Conservation (phyloP, 2,888 invertebrate species). For the Smittia sp. region DNA sequence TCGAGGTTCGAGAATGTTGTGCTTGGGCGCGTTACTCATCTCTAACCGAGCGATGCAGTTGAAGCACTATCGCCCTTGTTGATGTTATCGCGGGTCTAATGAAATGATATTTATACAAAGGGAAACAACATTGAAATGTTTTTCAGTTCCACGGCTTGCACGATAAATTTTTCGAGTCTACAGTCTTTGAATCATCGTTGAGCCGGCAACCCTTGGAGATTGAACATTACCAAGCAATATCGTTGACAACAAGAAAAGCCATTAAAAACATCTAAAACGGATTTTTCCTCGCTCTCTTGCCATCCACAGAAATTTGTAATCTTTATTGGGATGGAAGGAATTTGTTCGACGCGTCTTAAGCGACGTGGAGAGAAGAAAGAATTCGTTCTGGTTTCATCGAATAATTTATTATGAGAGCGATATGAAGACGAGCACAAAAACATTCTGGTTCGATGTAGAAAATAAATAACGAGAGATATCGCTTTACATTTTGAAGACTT, state of each 20-base stretch:
- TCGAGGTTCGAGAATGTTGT: slow-evolving; percentile 26
- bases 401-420: slow-evolving; percentile 38
- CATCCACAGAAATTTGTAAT: slow-evolving; percentile 33
- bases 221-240: slow-evolving; percentile 35
- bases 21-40: slow-evolving; percentile 28
- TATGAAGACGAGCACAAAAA: slow-evolving; percentile 34
- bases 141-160: not conserved
- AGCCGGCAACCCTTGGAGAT: not conserved
- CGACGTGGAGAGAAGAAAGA: not conserved
- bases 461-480: slow-evolving; percentile 26
- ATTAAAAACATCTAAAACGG: slow-evolving; percentile 33
- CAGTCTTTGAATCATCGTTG: not conserved
- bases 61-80: not conserved
- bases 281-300: not conserved
- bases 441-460: not conserved
- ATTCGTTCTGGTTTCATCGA: slow-evolving; percentile 25
- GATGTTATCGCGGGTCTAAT: slow-evolving; percentile 29
- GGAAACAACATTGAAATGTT: slow-evolving; percentile 22
- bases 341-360: not conserved
- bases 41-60: not conserved
- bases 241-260: slow-evolving; percentile 32
- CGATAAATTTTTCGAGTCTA: not conserved
- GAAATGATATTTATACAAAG: slow-evolving; percentile 14
- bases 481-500: slow-evolving; percentile 31
- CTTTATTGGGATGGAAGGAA: slow-evolving; percentile 28